Base-by-base conservation (phyloP, 2,797 vertebrate genomes). In the Paguma larvata region DNA sequence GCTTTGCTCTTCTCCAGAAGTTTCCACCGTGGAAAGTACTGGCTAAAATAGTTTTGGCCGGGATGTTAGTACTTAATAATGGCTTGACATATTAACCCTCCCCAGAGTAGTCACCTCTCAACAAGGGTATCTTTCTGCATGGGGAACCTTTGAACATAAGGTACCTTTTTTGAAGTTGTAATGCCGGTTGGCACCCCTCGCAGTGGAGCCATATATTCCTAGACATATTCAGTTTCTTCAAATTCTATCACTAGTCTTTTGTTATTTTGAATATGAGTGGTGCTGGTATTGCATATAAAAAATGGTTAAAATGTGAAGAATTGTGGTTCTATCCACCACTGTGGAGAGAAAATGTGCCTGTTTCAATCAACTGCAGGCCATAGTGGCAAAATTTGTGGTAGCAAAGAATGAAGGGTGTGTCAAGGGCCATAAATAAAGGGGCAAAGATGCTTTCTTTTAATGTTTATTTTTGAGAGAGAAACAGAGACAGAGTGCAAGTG, bases 151-250 rank as follows among this genome's bases (percentile, higher is more conserved):
- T 44, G 44, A 92, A 80, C 92, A 63, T 46, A 19, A 85, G 21
- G 38, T 12, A 85, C 25, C 89, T 83, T 95, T 80, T 87, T 44
- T 87, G 68, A 89, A 44, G n/a, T 78, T 79, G 10, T n/a, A 77
- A 70, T 88, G 46, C 7, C 32, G 38, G 18, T 72, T 73, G 34
- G 30, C 11, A 23, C 65, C 0, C 80, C 48, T 68, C 63, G 23
- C 14, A 46, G 5, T 16, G 86, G 32, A 48, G n/a, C 56, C 8
- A 51, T 23, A 62, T 41, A 78, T 62, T 90, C 5, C 9, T 94
- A 34, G 41, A 41, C 3, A 70, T 70, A 63, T 30, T 85, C 16
- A 75, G 0, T 82, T 88, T 18, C 51, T 95, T 96, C 67, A 30
- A 89, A 53, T 90, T 86, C 19, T 62, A 27, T 72, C 10, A 63